These are phyloP conservation scores for Cavia aperea DNA, from an alignment of 2,113 vertebrate genomes.

Conservation along the genomic window DNA sequence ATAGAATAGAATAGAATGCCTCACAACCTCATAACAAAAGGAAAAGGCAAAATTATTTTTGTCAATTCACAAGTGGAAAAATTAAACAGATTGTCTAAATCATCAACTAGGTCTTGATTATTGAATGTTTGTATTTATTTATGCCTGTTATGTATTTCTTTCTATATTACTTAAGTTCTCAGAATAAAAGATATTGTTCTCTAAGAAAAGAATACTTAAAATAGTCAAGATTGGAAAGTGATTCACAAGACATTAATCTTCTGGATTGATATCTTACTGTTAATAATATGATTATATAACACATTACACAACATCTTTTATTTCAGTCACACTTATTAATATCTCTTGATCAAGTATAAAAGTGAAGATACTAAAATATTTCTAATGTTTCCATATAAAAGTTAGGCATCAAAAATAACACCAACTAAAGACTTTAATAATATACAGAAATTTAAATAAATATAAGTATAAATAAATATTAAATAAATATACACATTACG, in stretches of 20 bases:
- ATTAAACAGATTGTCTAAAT: not conserved
- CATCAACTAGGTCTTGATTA: not conserved
- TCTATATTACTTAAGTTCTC: not conserved
- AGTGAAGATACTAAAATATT: constrained; percentile 2
- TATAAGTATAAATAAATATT: too few relatives aligned
- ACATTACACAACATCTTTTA: not conserved
- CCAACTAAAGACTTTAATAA: not conserved
- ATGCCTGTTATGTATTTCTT: not conserved
- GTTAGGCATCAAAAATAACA: not conserved
- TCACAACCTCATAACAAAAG: not conserved
- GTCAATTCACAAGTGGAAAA: not conserved
- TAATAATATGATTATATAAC: not conserved
- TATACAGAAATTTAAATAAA: not conserved
- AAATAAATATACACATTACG: not conserved
- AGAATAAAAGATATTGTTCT: not conserved
- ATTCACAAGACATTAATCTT: not conserved
- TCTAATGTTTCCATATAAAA: constrained; percentile 10
- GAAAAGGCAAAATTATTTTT: not conserved
- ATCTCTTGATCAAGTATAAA: not conserved
- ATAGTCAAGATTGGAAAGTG: not conserved
- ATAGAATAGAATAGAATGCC: not conserved
- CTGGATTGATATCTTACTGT: not conserved
- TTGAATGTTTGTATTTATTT: not conserved
- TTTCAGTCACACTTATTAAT: not conserved
- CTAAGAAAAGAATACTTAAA: not conserved